phyloP scores from a whole-genome alignment of 2,113 vertebrate species.

The Solea senegalensis region DNA sequence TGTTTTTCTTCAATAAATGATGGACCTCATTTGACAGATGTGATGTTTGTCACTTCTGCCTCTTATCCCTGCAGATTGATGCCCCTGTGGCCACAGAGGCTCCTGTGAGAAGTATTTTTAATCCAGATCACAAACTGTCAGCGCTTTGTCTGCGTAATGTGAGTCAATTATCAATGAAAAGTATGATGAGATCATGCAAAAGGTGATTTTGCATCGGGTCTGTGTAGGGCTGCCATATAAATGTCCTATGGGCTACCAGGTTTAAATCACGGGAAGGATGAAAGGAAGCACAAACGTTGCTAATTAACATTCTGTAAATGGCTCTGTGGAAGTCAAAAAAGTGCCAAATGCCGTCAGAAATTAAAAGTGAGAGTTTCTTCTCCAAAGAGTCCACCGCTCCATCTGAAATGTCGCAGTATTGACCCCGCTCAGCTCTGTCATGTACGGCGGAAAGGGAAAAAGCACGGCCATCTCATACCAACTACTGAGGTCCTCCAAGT shows the following conservation, averaged over 20 bases:
- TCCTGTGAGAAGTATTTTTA: neutral
- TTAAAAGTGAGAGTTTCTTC: constrained; percentile 3
- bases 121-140: constrained; percentile 11
- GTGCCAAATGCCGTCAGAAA: neutral
- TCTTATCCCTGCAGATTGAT: neutral
- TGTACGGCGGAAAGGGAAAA: constrained; percentile 1
- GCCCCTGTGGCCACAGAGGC: neutral
- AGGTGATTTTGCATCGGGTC: neutral
- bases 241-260: neutral
- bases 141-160: neutral
- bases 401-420: constrained; percentile 24
- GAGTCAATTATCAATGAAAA: neutral
- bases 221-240: neutral
- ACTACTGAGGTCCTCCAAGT: constrained; percentile 3
- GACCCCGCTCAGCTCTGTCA: constrained; percentile 17
- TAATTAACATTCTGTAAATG: constrained; percentile 10
- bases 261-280: neutral
- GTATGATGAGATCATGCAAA: neutral
- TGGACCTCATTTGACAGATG: constrained; percentile 1
- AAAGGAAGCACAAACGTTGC: neutral
- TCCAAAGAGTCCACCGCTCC: neutral
- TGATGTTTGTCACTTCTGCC: constrained; percentile 11
- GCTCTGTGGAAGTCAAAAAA: neutral
- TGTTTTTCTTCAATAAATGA: neutral
- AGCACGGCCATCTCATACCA: constrained; percentile 5